Conservation (phyloP, 2,888 invertebrate species). For the Noctua comes region DNA sequence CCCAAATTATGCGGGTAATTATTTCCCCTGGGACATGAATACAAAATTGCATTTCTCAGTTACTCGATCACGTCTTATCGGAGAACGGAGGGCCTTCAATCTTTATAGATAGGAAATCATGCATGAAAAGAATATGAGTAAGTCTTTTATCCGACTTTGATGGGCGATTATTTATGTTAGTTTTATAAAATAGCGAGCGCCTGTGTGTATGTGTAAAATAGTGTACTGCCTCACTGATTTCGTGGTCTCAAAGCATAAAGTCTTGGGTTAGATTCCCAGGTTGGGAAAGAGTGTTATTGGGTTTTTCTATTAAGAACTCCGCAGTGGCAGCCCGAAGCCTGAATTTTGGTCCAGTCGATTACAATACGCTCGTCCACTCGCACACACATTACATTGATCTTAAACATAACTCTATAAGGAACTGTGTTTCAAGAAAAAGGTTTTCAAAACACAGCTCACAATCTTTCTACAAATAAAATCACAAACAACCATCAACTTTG, state of each 20-base stretch:
- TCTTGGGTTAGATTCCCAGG: neutral
- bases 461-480: neutral
- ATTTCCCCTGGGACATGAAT: conserved; percentile 59
- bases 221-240: neutral
- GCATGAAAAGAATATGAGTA: conserved; percentile 43
- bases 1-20: conserved; percentile 56
- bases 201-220: neutral
- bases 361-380: neutral
- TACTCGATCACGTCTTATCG: conserved; percentile 50
- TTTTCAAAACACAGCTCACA: neutral
- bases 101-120: conserved; percentile 48
- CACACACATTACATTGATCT: neutral
- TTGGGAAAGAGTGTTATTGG: neutral
- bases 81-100: conserved; percentile 41
- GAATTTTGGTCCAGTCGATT: neutral
- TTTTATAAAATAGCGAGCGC: neutral
- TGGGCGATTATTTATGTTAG: conserved; percentile 6
- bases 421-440: neutral
- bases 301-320: neutral
- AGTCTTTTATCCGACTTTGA: conserved; percentile 15
- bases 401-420: neutral
- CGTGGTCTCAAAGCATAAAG: neutral
- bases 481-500: neutral
- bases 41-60: conserved; percentile 61
- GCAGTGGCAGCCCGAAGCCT: neutral